Conservation (phyloP, 2,888 invertebrate genomes). For the Blastobasis adustella region DNA sequence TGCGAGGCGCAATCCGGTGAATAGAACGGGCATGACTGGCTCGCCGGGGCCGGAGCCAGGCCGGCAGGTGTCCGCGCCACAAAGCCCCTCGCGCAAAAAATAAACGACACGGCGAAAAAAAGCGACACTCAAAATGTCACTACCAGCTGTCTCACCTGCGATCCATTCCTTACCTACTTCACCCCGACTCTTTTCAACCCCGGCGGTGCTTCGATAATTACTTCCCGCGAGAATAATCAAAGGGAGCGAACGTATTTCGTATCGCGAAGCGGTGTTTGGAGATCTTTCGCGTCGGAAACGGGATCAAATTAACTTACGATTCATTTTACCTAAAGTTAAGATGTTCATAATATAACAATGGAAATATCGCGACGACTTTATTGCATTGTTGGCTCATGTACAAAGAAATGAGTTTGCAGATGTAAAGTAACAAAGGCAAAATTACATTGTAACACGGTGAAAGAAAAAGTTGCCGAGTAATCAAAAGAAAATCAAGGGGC, state of each 20-base stretch:
- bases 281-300: background rate
- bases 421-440: constrained; percentile 13
- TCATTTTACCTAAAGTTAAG: too few relatives aligned
- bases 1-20: constrained; percentile 15
- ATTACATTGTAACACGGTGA: background rate
- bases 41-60: constrained; percentile 20
- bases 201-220: constrained; percentile 13
- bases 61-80: constrained; percentile 56
- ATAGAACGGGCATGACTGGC: constrained; percentile 34
- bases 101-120: constrained; percentile 29
- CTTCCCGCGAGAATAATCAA: constrained; percentile 9
- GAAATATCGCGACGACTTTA: too few relatives aligned
- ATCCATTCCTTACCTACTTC: constrained; percentile 26
- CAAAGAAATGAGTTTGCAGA: background rate
- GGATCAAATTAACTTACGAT: background rate
- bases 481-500: constrained; percentile 9
- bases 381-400: background rate
- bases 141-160: constrained; percentile 59
- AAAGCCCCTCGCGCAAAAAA: constrained; percentile 50
- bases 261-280: background rate
- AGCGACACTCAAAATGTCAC: constrained; percentile 51
- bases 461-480: constrained; percentile 4
- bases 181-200: constrained; percentile 14
- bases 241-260: background rate
- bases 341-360: too few relatives aligned